Evolutionary conservation across 2,113 vertebrate species (phyloP).

Genomic region (Centropus bengalensis): DNA sequence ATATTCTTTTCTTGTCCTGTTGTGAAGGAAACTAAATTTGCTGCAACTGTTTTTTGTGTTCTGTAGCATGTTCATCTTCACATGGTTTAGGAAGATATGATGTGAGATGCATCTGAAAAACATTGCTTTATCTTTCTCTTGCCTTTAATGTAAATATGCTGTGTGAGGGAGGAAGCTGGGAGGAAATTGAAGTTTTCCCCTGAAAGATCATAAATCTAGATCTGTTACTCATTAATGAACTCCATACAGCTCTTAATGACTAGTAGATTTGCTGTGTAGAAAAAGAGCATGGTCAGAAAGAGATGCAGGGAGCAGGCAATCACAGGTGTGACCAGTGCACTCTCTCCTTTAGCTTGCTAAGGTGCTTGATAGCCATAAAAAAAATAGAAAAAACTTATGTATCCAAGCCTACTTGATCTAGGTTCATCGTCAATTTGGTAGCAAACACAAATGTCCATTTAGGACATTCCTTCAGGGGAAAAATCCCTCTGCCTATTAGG

Average conservation of each 20-base stretch:
- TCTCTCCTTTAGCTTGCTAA: not conserved
- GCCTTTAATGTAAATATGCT: constrained; percentile 12
- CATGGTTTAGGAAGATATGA: not conserved
- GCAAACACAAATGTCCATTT: not conserved
- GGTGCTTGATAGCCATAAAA: not conserved
- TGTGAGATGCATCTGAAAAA: not conserved
- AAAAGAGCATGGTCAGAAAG: not conserved
- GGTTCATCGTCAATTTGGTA: not conserved
- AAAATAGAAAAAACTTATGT: not conserved
- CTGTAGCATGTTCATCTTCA: not conserved
- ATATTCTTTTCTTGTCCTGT: not conserved
- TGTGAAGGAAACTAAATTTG: not conserved
- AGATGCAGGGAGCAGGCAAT: rapidly evolving
- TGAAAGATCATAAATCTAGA: constrained; percentile 45
- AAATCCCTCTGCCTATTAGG: not conserved
- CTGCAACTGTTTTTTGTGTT: not conserved
- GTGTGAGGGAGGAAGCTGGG: not conserved
- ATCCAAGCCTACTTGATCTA: not conserved
- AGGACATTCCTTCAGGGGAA: not conserved
- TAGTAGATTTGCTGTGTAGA: not conserved
- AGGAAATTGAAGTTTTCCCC: constrained; percentile 66
- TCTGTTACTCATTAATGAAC: constrained; percentile 66
- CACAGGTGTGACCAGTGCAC: not conserved
- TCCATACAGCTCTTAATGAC: not conserved
- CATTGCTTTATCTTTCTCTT: not conserved